Conservation (phyloP, 2,797 vertebrate species). For the Staurois parvus region DNA sequence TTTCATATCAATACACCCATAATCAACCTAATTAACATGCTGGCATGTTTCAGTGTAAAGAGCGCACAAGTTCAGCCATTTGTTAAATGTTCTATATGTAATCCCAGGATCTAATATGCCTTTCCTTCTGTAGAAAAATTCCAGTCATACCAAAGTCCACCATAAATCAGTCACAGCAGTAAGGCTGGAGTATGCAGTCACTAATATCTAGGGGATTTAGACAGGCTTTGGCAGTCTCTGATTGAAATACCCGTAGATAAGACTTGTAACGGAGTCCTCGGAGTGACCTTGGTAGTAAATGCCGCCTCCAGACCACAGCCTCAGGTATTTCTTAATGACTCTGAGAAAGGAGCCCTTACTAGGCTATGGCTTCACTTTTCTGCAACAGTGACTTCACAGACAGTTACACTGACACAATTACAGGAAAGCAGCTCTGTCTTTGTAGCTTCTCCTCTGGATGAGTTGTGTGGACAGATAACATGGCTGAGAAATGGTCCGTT, state of each 20-base stretch:
- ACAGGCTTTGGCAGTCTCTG: slow-evolving; percentile 26
- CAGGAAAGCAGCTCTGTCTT: not conserved
- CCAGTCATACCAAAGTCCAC: slow-evolving; percentile 21
- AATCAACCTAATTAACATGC: not conserved
- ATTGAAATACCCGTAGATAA: slow-evolving; percentile 30
- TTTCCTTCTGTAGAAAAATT: slow-evolving; percentile 7
- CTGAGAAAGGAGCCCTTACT: not conserved
- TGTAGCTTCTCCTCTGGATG: not conserved
- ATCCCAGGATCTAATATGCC: not conserved
- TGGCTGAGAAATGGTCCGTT: not conserved
- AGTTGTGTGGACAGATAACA: slow-evolving; percentile 20
- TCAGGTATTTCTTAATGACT: slow-evolving; percentile 35
- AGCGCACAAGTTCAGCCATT: not conserved
- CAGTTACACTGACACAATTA: slow-evolving; percentile 4
- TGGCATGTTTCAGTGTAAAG: not conserved
- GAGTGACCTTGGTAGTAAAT: slow-evolving; percentile 23
- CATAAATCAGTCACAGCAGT: slow-evolving; percentile 7
- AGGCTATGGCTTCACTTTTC: not conserved
- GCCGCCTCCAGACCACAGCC: not conserved
- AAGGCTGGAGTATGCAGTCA: slow-evolving; percentile 14
- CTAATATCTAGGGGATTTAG: slow-evolving; percentile 43
- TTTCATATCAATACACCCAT: not conserved
- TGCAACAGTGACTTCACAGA: not conserved
- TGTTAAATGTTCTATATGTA: not conserved
- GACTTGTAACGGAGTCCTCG: slow-evolving; percentile 14